These are phyloP conservation scores for Archegozetes longisetosus DNA, from an alignment of 1,140 invertebrate genomes.

Conservation along the genomic window DNA sequence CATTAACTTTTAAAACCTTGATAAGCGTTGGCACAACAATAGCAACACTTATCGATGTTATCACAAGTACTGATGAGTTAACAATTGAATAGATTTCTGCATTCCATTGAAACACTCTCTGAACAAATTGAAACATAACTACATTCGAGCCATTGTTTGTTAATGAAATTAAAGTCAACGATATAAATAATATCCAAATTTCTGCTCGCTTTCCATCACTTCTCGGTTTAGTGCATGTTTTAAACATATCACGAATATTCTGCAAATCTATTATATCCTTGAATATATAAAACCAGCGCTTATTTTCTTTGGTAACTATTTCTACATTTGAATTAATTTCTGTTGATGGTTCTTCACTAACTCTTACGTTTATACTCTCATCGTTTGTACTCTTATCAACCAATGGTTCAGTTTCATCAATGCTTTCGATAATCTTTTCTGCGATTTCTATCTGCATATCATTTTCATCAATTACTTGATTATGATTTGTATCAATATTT, in stretches of 20 bases:
- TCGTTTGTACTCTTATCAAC: too few relatives aligned
- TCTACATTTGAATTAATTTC: too few relatives aligned
- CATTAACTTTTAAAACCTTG: background rate
- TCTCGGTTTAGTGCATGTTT: background rate
- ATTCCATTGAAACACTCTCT: slow-evolving; percentile 15
- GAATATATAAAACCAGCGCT: too few relatives aligned
- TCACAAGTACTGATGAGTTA: background rate
- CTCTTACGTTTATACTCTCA: too few relatives aligned
- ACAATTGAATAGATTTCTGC: slow-evolving; percentile 1
- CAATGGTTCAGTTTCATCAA: too few relatives aligned
- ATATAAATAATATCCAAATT: slow-evolving; percentile 9
- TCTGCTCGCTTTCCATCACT: background rate
- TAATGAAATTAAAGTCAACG: background rate
- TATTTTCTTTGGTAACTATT: too few relatives aligned
- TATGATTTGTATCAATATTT: too few relatives aligned
- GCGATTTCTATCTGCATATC: background rate
- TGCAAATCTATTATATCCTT: background rate
- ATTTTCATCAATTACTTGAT: too few relatives aligned
- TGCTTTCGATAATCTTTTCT: background rate
- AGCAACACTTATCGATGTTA: background rate
- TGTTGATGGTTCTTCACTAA: too few relatives aligned
- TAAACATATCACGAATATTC: slow-evolving; percentile 1
- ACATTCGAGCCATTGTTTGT: background rate
- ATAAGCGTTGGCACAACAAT: slow-evolving; percentile 1
- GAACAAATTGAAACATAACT: slow-evolving; percentile 13